Evolutionary conservation across 2,888 invertebrate species (phyloP).

Genomic region (Drosophila neotestacea): DNA sequence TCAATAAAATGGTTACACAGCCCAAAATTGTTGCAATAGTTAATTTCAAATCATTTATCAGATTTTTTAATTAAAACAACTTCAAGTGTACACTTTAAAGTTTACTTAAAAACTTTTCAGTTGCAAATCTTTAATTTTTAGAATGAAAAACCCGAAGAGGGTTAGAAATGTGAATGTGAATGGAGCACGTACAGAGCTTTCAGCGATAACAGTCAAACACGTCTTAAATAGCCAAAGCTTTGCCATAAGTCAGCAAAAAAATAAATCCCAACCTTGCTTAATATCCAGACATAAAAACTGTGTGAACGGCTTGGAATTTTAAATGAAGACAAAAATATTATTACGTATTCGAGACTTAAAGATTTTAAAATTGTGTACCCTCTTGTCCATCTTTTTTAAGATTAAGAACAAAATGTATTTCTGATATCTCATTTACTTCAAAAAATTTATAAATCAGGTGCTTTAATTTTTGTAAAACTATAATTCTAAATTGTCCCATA

Average conservation of each 20-base stretch:
- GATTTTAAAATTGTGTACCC: too few relatives aligned
- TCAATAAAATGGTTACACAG: not conserved
- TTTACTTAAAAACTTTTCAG: not conserved
- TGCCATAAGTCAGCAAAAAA: slow-evolving; percentile 34
- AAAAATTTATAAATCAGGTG: too few relatives aligned
- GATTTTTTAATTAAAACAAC: slow-evolving; percentile 5
- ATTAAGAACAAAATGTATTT: too few relatives aligned
- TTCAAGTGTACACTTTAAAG: slow-evolving; percentile 1
- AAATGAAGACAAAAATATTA: not conserved
- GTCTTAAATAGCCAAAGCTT: slow-evolving; percentile 11
- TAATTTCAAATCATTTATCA: not conserved
- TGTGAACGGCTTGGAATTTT: slow-evolving; percentile 2
- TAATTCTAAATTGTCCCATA: too few relatives aligned
- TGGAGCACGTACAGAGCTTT: slow-evolving; percentile 26
- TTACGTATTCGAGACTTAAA: too few relatives aligned
- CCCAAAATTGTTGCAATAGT: not conserved
- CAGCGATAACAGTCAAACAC: slow-evolving; percentile 19
- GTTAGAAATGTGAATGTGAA: not conserved
- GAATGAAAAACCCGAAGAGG: not conserved
- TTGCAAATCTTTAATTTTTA: not conserved
- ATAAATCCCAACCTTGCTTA: slow-evolving; percentile 8
- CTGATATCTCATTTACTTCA: too few relatives aligned
- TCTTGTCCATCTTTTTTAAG: too few relatives aligned
- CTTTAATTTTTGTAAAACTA: too few relatives aligned
- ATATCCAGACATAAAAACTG: not conserved